Conservation (phyloP, 2,113 vertebrate genomes). For the Apeltes quadracus region DNA sequence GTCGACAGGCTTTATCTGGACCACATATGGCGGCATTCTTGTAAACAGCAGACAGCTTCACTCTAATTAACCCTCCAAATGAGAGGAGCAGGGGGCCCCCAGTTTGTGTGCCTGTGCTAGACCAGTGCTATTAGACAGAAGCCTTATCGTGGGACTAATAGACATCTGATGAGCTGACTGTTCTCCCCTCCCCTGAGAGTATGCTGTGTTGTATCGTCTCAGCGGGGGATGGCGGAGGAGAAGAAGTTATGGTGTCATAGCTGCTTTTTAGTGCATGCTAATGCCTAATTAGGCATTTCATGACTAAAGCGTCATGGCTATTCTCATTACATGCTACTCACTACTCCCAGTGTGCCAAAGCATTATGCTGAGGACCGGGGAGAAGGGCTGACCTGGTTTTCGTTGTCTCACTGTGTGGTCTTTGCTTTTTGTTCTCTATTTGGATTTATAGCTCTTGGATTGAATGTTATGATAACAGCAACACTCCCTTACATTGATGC, state of each 20-base stretch:
- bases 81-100: constrained; percentile 71
- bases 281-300: constrained; percentile 73
- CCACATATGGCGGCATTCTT: constrained; percentile 77
- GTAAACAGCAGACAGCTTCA: constrained; percentile 75
- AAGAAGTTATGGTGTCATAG: constrained; percentile 52
- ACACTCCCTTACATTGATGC: constrained; percentile 11
- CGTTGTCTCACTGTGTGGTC: not conserved
- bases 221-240: constrained; percentile 40
- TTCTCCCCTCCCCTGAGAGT: constrained; percentile 32
- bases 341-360: constrained; percentile 56
- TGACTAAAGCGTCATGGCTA: constrained; percentile 57
- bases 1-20: constrained; percentile 63
- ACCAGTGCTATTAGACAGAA: constrained; percentile 27
- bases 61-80: constrained; percentile 82
- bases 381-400: constrained; percentile 11
- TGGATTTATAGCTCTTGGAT: constrained; percentile 24
- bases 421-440: constrained; percentile 3
- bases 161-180: constrained; percentile 58
- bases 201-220: constrained; percentile 37
- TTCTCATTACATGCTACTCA: constrained; percentile 66
- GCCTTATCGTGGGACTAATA: constrained; percentile 47
- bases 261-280: constrained; percentile 63
- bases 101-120: constrained; percentile 67
- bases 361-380: constrained; percentile 31
- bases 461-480: constrained; percentile 44